Conservation (phyloP, 2,888 invertebrate species). For the Campaea margaritaria region DNA sequence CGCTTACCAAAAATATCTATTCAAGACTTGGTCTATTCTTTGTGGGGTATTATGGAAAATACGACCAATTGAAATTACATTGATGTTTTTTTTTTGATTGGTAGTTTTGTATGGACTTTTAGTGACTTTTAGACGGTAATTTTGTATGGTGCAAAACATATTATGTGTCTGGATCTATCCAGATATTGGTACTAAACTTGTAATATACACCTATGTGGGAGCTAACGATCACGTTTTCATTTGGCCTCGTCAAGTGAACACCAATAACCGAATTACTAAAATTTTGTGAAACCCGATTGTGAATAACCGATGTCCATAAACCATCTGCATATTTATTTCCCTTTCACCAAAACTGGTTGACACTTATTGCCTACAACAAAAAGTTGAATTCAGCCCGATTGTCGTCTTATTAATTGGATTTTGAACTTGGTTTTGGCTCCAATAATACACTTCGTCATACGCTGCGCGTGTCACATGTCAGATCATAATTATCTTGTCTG, state of each 20-base stretch:
- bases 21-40: too few species aligned
- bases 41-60: too few species aligned
- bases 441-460: conserved; percentile 49
- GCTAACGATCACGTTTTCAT: background rate
- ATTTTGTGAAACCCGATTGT: conserved; percentile 38
- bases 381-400: conserved; percentile 18
- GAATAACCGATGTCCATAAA: conserved; percentile 39
- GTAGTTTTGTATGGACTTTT: too few species aligned
- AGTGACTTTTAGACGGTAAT: too few species aligned
- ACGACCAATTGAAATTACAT: too few species aligned
- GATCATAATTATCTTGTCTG: conserved; percentile 51
- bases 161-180: too few species aligned
- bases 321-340: background rate
- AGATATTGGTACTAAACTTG: too few species aligned
- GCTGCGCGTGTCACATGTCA: conserved; percentile 51
- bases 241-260: conserved; percentile 13
- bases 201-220: too few species aligned
- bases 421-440: conserved; percentile 31
- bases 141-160: too few species aligned
- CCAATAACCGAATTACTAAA: conserved; percentile 31
- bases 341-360: background rate
- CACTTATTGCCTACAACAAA: conserved; percentile 5
- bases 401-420: conserved; percentile 1
- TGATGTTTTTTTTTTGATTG: too few species aligned
- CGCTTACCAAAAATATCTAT: too few species aligned